Evolutionary conservation across 1,140 invertebrate genomes (phyloP).

Genomic region (Drosophila parabipectinata): DNA sequence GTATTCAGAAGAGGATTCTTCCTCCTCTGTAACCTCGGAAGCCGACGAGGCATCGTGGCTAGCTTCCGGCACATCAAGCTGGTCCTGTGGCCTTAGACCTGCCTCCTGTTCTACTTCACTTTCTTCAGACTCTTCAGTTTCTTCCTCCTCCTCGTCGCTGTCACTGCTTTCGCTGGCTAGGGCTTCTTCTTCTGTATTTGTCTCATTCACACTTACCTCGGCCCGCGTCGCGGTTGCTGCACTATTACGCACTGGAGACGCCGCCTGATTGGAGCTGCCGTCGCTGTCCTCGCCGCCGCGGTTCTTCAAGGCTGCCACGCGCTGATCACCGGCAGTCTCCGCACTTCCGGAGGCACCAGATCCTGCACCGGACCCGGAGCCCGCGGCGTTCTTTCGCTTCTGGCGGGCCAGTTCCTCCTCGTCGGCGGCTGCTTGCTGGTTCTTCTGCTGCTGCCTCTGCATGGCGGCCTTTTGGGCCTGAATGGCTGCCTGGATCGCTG

Average conservation of each 20-base stretch:
- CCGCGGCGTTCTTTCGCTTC: slow-evolving; percentile 90
- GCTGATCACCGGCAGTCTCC: slow-evolving; percentile 60
- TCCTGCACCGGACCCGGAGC: slow-evolving; percentile 84
- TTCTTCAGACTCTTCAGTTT: background rate
- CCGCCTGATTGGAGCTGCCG: slow-evolving; percentile 69
- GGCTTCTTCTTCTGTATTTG: slow-evolving; percentile 78
- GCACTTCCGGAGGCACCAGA: slow-evolving; percentile 22
- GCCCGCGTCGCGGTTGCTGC: slow-evolving; percentile 85
- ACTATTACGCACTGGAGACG: slow-evolving; percentile 84
- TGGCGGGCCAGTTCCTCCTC: slow-evolving; percentile 95
- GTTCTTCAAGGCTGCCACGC: slow-evolving; percentile 84
- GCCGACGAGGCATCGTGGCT: slow-evolving; percentile 8
- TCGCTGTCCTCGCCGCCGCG: slow-evolving; percentile 84
- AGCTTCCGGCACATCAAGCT: slow-evolving; percentile 6
- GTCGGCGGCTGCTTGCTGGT: slow-evolving; percentile 88
- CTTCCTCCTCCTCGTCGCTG: slow-evolving; percentile 32
- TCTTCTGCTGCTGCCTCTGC: slow-evolving; percentile 76
- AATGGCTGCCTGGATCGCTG: slow-evolving; percentile 85
- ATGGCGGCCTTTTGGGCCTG: slow-evolving; percentile 84
- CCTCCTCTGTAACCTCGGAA: slow-evolving; percentile 37
- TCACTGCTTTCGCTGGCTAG: slow-evolving; percentile 53
- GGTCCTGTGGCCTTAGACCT: background rate
- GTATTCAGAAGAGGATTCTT: slow-evolving; percentile 54
- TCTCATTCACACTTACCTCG: slow-evolving; percentile 87
- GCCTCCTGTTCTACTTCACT: slow-evolving; percentile 6